Evolutionary conservation across 2,797 vertebrate species (phyloP).

Genomic region (Pterois miles): DNA sequence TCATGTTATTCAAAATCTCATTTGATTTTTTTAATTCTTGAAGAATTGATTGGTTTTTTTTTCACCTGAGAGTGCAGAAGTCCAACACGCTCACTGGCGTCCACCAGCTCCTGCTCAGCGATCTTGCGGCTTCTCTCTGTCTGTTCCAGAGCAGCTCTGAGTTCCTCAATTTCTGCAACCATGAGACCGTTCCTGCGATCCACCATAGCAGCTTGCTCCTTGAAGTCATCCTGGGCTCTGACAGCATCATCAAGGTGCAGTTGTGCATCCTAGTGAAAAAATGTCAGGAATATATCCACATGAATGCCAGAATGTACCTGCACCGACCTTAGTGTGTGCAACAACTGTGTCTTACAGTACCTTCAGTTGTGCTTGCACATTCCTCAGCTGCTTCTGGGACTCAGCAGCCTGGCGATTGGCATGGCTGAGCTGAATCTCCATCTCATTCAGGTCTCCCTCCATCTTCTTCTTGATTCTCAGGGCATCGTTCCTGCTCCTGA

Average conservation of each 20-base stretch:
- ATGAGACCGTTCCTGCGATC: constrained; percentile 87
- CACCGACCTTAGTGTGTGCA: background rate
- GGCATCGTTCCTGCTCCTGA: constrained; percentile 90
- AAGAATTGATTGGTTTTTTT: background rate
- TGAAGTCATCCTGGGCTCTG: constrained; percentile 87
- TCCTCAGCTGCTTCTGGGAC: constrained; percentile 88
- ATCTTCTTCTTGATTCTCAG: constrained; percentile 92
- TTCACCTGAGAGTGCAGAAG: constrained; percentile 82
- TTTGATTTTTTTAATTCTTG: background rate
- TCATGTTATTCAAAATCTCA: background rate
- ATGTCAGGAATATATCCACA: background rate
- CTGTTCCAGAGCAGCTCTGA: constrained; percentile 86
- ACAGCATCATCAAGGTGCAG: constrained; percentile 87
- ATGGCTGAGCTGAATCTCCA: constrained; percentile 91
- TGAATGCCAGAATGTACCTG: background rate
- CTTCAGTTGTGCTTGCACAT: constrained; percentile 87
- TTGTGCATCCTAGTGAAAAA: constrained; percentile 81
- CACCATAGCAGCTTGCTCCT: constrained; percentile 89
- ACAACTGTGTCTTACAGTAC: constrained; percentile 60
- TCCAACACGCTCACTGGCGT: constrained; percentile 85
- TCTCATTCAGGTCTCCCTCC: constrained; percentile 89
- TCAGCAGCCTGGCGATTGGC: constrained; percentile 87
- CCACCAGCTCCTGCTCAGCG: constrained; percentile 88
- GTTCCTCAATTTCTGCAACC: constrained; percentile 88
- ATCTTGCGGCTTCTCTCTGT: constrained; percentile 85